A percentile compares a stretch with the other conserved stretches of the same genome.
phyloP scores from a whole-genome alignment of 2,888 invertebrate genomes.

The Ceriagrion tenellum region DNA sequence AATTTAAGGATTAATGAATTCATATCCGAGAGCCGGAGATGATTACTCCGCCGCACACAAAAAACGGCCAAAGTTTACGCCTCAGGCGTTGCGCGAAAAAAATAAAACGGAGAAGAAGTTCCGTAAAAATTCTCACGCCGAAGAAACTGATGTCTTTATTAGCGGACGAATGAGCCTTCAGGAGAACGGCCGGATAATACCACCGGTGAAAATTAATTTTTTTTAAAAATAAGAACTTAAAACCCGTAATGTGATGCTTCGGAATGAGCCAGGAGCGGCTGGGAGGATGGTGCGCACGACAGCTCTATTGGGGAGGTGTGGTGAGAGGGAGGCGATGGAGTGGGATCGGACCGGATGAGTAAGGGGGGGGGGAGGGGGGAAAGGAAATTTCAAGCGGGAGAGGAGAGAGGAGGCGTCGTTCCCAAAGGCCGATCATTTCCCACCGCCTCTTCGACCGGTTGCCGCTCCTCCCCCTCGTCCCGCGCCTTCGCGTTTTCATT shows the following conservation, averaged over 20 bases:
- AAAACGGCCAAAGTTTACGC: background rate
- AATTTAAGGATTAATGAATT: constrained; percentile 19
- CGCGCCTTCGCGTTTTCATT: background rate
- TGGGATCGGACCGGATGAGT: too few relatives aligned
- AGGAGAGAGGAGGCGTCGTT: background rate
- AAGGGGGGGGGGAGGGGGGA: background rate
- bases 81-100: background rate
- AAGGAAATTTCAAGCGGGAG: background rate
- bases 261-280: background rate
- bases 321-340: background rate
- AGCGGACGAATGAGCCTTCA: constrained; percentile 24
- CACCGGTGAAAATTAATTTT: background rate
- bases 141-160: constrained; percentile 38
- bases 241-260: constrained; percentile 10
- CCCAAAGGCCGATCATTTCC: background rate
- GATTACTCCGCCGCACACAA: background rate
- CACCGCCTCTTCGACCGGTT: constrained; percentile 1
- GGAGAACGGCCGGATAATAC: background rate
- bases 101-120: background rate
- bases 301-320: background rate
- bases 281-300: background rate
- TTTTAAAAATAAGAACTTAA: background rate
- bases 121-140: constrained; percentile 13
- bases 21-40: background rate
- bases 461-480: background rate